A percentile compares a stretch with the other conserved stretches of the same genome.
These are phyloP conservation scores for Myotis vivesi DNA, from an alignment of 2,797 vertebrate species.

Conservation along the genomic window DNA sequence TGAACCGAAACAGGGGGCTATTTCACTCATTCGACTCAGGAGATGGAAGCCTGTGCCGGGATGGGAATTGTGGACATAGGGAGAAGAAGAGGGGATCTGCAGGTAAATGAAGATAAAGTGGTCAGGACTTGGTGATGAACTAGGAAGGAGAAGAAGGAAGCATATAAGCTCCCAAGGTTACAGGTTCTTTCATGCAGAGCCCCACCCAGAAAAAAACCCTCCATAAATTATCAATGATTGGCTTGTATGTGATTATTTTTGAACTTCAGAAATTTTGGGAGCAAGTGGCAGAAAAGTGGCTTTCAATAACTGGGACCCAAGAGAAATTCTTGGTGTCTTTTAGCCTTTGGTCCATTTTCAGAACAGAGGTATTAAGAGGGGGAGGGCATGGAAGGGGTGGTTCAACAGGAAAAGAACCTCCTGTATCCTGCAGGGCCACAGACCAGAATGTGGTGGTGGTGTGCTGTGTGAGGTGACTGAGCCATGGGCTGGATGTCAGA, in stretches of 20 bases:
- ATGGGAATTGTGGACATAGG: no score
- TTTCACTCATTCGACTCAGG: background rate
- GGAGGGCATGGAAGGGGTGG: fast-evolving
- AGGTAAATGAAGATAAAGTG: background rate
- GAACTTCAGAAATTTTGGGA: background rate
- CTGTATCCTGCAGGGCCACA: background rate
- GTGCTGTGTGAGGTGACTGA: background rate
- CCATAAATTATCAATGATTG: no score
- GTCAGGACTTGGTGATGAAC: background rate
- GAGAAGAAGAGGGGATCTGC: background rate
- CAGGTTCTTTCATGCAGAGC: background rate
- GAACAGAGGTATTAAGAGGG: background rate
- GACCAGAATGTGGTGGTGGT: background rate
- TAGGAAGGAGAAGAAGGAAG: background rate
- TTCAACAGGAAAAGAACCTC: background rate
- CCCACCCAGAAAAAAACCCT: background rate
- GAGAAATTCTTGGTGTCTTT: background rate
- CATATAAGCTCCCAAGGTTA: background rate
- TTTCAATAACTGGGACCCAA: background rate
- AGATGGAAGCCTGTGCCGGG: background rate
- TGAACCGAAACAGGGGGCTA: background rate
- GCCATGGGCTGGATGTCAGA: background rate
- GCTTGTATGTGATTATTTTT: background rate
- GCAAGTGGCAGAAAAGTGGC: background rate
- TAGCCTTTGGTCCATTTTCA: background rate